Evolutionary conservation across 2,888 invertebrate species (phyloP), one percentile per base, ranked within the genome.

Genomic region (Agonopterix subpropinquella): DNA sequence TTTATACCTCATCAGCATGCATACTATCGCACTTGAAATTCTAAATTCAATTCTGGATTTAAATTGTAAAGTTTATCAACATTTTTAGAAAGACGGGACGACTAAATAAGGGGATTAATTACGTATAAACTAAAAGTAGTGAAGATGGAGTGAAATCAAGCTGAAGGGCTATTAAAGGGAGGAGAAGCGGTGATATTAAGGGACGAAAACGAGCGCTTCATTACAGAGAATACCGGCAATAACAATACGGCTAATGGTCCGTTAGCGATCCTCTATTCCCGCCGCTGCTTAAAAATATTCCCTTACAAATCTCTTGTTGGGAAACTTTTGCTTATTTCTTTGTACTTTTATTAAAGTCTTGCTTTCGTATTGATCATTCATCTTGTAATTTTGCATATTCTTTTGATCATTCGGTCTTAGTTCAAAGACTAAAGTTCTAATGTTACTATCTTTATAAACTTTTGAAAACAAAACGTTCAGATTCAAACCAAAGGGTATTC

Each of bases 211-310:
- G 86, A 81, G 78, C 82, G 76, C 70, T 84, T 86, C 83, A 87
- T 88, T 86, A 85, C 85, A 69, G 73, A 62, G 68, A 83, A 83
- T 80, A 79, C 75, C 67, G 77, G 82, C 74, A 82, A 87, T 88
- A 88, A 87, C 87, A 88, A 87, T 87, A 84, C 80, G 70, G 75
- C 76, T 86, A 88, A 88, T 84, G 80, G 83, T 64, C 64, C 75
- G 71, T 68, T 67, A 61, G 79, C 77, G 74, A 83, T 80, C 76
- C 67, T 77, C 78, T 78, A 76, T 75, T 77, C 79, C 73, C 74
- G 70, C 67, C 71, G 73, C 71, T 61, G 73, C 70, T 79, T 62
- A 66, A 77, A 81, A 78, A 77, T 73, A 66, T 70, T 70, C 70
- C 65, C 65, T 59, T 65, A 72, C 77, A 79, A 78, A 77, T 78